These are phyloP conservation scores for Zingel zingel DNA, from an alignment of 2,113 vertebrate species.

Conservation along the genomic window DNA sequence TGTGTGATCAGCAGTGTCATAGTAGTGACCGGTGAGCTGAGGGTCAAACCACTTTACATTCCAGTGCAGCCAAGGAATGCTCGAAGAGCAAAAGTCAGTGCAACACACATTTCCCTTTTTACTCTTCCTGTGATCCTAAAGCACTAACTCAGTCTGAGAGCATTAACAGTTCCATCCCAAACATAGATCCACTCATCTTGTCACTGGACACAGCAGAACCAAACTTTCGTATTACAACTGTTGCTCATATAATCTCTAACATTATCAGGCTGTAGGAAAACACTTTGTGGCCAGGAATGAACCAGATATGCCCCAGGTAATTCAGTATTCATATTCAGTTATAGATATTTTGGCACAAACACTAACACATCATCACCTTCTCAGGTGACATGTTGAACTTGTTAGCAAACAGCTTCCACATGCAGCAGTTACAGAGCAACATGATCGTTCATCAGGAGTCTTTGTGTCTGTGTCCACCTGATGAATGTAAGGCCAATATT, in stretches of 20 bases:
- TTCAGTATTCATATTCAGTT: neutral
- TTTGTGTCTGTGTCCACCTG: no score
- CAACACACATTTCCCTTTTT: conserved; percentile 14
- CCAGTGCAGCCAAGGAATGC: conserved; percentile 15
- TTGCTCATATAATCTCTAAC: neutral
- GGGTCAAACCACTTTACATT: conserved; percentile 46
- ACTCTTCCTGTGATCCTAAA: neutral
- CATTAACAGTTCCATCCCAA: conserved; percentile 11
- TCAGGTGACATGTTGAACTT: no score
- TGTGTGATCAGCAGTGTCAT: neutral
- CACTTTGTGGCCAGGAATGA: neutral
- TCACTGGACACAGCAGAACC: neutral
- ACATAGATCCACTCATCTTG: neutral
- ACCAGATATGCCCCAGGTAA: neutral
- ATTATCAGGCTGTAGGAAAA: neutral
- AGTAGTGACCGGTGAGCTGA: conserved; percentile 6
- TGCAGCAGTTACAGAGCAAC: no score
- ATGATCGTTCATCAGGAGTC: no score
- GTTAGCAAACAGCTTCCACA: no score
- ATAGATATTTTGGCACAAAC: neutral
- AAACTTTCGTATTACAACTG: neutral
- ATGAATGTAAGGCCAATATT: no score
- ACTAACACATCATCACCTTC: no score
- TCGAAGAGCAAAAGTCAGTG: neutral
- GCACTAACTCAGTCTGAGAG: neutral